Percentiles rank a stretch among this genome's conserved stretches.
These are phyloP conservation scores for Xestia xanthographa DNA, from an alignment of 2,888 invertebrate genomes.

Conservation along the genomic window DNA sequence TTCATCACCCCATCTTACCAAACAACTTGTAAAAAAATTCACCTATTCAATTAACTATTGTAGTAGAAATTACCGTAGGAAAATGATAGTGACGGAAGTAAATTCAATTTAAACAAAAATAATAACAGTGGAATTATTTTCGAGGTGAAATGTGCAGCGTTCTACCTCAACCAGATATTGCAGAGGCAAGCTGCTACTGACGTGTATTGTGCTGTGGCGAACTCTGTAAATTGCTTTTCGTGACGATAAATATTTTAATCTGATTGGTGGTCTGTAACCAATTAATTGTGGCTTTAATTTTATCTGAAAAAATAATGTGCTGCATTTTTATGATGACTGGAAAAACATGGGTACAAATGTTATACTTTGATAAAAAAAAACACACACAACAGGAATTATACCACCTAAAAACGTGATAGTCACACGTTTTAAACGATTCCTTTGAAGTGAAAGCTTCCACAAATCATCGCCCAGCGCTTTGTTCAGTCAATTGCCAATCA, in stretches of 20 bases:
- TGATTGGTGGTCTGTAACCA: slow-evolving; percentile 88
- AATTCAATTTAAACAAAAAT: slow-evolving; percentile 70
- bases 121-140: slow-evolving; percentile 77
- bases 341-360: neutral
- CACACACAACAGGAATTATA: neutral
- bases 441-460: slow-evolving; percentile 14
- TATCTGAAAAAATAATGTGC: slow-evolving; percentile 68
- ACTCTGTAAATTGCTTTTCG: slow-evolving; percentile 89
- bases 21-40: neutral
- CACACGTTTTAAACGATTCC: slow-evolving; percentile 11
- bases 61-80: slow-evolving; percentile 4
- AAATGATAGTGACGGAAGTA: slow-evolving; percentile 60
- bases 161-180: slow-evolving; percentile 84
- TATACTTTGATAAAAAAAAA: neutral
- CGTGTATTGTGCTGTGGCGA: slow-evolving; percentile 87
- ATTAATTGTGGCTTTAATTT: slow-evolving; percentile 87
- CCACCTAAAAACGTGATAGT: slow-evolving; percentile 6
- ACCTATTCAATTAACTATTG: neutral
- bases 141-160: slow-evolving; percentile 79
- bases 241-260: slow-evolving; percentile 89
- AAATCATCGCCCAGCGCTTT: slow-evolving; percentile 28
- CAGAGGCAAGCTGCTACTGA: slow-evolving; percentile 85
- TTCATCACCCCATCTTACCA: neutral
- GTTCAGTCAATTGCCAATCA: slow-evolving; percentile 43
- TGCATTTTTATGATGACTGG: slow-evolving; percentile 38